Evolutionary conservation across 2,888 invertebrate genomes (phyloP).

Genomic region (Drosophila kuntzei): DNA sequence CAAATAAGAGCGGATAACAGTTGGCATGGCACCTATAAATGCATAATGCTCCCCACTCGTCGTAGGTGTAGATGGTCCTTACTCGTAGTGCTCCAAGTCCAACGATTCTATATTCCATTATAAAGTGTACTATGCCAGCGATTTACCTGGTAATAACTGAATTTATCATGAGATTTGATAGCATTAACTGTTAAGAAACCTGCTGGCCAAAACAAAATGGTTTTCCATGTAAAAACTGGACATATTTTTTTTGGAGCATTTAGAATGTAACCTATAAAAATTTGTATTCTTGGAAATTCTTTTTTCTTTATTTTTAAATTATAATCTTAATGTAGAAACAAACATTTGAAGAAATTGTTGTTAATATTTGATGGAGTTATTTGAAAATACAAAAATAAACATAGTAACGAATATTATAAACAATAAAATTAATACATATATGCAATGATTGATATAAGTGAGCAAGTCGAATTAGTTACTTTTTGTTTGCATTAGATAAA

Average conservation of each 20-base stretch:
- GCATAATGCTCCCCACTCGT: conserved; percentile 9
- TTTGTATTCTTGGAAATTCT: too few species aligned
- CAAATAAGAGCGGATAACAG: conserved; percentile 65
- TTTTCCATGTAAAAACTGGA: neutral
- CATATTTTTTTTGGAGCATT: neutral
- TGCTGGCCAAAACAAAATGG: neutral
- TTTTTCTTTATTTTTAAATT: too few species aligned
- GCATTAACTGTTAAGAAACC: neutral
- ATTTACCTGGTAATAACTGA: neutral
- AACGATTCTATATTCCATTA: neutral
- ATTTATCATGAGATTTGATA: neutral
- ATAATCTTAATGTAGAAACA: too few species aligned
- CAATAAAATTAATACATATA: too few species aligned
- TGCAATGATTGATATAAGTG: too few species aligned
- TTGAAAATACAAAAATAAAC: too few species aligned
- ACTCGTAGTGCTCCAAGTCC: neutral
- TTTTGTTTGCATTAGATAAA: too few species aligned
- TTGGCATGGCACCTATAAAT: conserved; percentile 63
- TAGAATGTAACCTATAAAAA: too few species aligned
- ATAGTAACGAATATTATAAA: too few species aligned
- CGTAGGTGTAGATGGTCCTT: neutral
- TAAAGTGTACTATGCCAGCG: neutral
- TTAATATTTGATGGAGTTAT: too few species aligned
- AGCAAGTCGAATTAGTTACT: too few species aligned
- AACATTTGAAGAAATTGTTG: too few species aligned